Evolutionary conservation across 2,113 vertebrate genomes (phyloP), one percentile per base, ranked within the genome.

Genomic region (Pelvicachromis taeniatus): DNA sequence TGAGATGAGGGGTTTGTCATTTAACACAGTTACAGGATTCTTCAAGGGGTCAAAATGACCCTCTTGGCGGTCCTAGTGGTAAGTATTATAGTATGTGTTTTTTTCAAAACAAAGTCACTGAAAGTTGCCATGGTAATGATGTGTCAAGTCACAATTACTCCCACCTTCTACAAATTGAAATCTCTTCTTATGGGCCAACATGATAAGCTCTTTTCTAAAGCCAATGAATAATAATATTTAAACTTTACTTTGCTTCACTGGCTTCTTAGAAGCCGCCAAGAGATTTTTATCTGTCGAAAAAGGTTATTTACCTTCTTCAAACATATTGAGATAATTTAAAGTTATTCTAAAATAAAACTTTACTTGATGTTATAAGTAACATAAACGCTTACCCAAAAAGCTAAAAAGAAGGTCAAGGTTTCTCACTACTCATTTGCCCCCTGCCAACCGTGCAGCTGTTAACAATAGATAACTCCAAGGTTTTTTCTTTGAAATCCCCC

Each of bases 401-500:
- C 26, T n/a, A 33, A 75, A 52, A 33, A 52, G 17, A 52, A 33
- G 45, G 70, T 75, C 45, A 65, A 79, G 63, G 52, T 45, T 40
- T 80, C 63, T 83, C 21, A 6, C 40, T 40, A 17, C 88, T 83
- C 79, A 81, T 17, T 52, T 26, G 45, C 70, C 55, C 85, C 16
- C 26, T 50, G 82, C 61, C 13, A 6, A 83, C 80, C 50, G 82
- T 19, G 73, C 55, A 77, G 53, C 58, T 63, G 50, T 81, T 85
- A 50, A 80, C 70, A 89, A 85, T 29, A 5, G 58, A 3, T 3
- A 33, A 82, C 82, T 70, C 82, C 78, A 89, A 75, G 82, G 35
- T 21, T 75, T 63, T 88, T 40, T 61, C 59, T 89, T 87, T 87
- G 53, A 89, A 82, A 82, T 79, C 45, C 38, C 14, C 80, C 61